Evolutionary conservation across 2,888 invertebrate species (phyloP).

Genomic region (Scrobipalpa costella): DNA sequence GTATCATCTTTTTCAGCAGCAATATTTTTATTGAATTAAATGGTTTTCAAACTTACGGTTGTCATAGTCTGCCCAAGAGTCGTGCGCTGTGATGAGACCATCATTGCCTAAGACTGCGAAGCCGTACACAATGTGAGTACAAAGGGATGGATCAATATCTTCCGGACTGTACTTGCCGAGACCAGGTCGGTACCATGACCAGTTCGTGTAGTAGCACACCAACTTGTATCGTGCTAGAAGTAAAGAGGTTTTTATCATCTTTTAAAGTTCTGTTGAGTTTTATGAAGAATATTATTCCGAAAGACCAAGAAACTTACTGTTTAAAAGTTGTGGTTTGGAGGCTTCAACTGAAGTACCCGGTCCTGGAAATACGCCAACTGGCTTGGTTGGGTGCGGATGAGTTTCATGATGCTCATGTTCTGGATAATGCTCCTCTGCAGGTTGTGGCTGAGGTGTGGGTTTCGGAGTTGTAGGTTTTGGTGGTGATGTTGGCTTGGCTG

Average conservation of each 20-base stretch:
- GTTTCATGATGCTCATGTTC: constrained; percentile 35
- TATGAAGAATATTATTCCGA: neutral
- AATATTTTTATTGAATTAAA: neutral
- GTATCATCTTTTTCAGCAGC: neutral
- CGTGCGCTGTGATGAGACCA: constrained; percentile 90
- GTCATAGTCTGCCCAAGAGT: constrained; percentile 94
- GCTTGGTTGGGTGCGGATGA: constrained; percentile 41
- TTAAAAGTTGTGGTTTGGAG: constrained; percentile 57
- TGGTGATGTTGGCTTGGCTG: constrained; percentile 28
- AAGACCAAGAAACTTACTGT: constrained; percentile 51
- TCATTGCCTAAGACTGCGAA: constrained; percentile 95
- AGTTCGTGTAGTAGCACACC: constrained; percentile 95
- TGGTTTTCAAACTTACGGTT: constrained; percentile 82
- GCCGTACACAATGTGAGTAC: constrained; percentile 96
- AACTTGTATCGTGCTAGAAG: constrained; percentile 86
- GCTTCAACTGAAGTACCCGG: constrained; percentile 46
- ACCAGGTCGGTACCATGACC: constrained; percentile 95
- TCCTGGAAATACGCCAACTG: constrained; percentile 58
- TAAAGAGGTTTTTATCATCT: neutral
- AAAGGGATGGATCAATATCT: constrained; percentile 91
- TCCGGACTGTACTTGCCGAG: constrained; percentile 91
- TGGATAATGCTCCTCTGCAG: constrained; percentile 29
- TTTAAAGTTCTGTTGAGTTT: neutral
- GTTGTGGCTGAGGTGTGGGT: constrained; percentile 21
- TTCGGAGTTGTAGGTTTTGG: constrained; percentile 29